Conservation (phyloP, 53 echinoderm and acorn worm genomes). For the Patiria pectinifera region DNA sequence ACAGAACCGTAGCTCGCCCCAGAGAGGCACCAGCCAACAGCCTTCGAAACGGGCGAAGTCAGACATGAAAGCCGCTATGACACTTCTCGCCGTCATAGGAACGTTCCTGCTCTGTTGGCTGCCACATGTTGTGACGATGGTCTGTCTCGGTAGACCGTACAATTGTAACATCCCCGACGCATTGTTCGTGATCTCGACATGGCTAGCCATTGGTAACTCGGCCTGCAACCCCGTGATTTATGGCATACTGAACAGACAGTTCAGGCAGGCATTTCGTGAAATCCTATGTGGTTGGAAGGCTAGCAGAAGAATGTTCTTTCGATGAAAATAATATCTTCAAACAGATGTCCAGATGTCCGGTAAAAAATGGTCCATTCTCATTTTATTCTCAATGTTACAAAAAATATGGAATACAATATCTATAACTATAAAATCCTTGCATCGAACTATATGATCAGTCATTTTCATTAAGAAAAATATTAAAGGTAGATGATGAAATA, state of each 20-base stretch:
- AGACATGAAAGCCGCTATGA: slow-evolving; percentile 79
- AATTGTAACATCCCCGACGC: slow-evolving; percentile 61
- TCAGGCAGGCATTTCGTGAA: background rate
- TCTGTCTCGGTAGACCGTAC: slow-evolving; percentile 48
- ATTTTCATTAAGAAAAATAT: too few relatives aligned
- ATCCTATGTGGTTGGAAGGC: background rate
- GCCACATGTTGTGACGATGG: slow-evolving; percentile 64
- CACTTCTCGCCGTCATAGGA: slow-evolving; percentile 77
- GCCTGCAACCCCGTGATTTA: slow-evolving; percentile 87
- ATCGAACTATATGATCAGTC: too few relatives aligned
- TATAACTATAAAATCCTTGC: too few relatives aligned
- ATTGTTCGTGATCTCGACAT: slow-evolving; percentile 58
- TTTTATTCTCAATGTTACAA: too few relatives aligned
- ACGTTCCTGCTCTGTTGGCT: slow-evolving; percentile 81
- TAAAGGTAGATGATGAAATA: too few relatives aligned
- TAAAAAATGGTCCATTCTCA: background rate
- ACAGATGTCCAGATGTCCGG: background rate
- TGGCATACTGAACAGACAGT: slow-evolving; percentile 45
- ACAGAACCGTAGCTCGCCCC: background rate
- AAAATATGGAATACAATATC: too few relatives aligned
- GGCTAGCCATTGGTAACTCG: slow-evolving; percentile 78
- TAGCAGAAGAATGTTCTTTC: background rate
- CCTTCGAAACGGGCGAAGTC: slow-evolving; percentile 51
- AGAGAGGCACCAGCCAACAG: background rate
- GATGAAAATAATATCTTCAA: background rate